phyloP scores from a whole-genome alignment of 2,888 invertebrate genomes.

The Creontiades dilutus region DNA sequence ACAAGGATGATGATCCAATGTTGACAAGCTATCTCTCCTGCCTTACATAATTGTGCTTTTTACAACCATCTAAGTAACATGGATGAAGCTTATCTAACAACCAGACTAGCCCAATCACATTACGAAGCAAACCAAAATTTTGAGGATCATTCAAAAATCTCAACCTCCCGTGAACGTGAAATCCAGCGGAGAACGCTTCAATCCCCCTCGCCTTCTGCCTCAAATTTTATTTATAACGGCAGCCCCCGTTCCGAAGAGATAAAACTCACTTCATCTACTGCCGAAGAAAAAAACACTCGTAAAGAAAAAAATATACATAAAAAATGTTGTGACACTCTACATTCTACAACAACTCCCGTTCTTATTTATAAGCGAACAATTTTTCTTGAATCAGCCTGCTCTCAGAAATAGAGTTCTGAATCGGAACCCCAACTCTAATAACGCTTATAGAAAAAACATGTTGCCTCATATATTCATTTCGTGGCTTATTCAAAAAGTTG shows the following conservation, averaged over 20 bases:
- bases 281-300: neutral
- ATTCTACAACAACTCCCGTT: neutral
- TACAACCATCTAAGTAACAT: too few relatives aligned
- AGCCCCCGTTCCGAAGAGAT: neutral
- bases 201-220: neutral
- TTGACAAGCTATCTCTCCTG: too few relatives aligned
- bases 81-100: too few relatives aligned
- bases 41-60: too few relatives aligned
- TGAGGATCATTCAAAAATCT: too few relatives aligned
- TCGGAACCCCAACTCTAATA: slow-evolving; percentile 30
- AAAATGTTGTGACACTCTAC: slow-evolving; percentile 31
- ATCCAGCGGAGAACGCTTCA: slow-evolving; percentile 17
- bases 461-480: slow-evolving; percentile 27
- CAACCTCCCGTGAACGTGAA: neutral
- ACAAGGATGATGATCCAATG: too few relatives aligned
- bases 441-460: neutral
- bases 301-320: slow-evolving; percentile 8
- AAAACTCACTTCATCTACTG: slow-evolving; percentile 7
- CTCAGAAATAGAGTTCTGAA: slow-evolving; percentile 32
- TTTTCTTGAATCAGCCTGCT: slow-evolving; percentile 33
- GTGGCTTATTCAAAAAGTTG: slow-evolving; percentile 12
- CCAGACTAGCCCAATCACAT: too few relatives aligned
- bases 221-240: slow-evolving; percentile 36
- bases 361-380: slow-evolving; percentile 38
- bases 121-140: too few relatives aligned